Evolutionary conservation across 2,888 invertebrate genomes (phyloP), one percentile per base, ranked within the genome.

Genomic region (Drosophila formosana): DNA sequence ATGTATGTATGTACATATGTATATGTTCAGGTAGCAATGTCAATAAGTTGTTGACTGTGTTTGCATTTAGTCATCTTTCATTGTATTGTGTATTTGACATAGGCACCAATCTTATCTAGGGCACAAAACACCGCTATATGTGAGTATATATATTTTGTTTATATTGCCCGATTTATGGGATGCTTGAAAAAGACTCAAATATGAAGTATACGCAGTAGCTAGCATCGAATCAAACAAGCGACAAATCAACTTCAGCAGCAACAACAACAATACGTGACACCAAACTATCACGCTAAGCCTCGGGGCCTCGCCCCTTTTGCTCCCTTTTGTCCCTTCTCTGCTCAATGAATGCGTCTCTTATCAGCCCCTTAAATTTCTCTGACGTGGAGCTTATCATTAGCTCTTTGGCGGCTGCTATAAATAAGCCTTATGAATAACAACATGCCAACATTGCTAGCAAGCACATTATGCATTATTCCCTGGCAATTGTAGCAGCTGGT

Each of bases 301-400:
- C 18, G 18, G 3, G 11, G 43, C 45, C 13, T 11, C 43, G 11
- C 7, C 3, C 28, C 43, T n/a, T 18, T 18, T 18, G 18, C 9
- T 41, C n/a, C 26, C 26, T 6, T 3, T 51, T 11, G 34, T 13
- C 30, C 23, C 37, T 30, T 18, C 18, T 51, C 34, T 69, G 18
- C 9, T 34, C 11, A 4, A 4, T 37, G 37, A 52, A 52, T 50
- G 43, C 3, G 47, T 52, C 30, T 57, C 45, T 77, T 77, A 77
- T 77, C 72, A 75, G 65, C 25, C 37, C 56, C 56, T 52, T 51
- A 55, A 67, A 58, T 65, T 71, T 37, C 46, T 65, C 57, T 28
- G 53, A 70, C 57, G 47, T 64, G 49, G 4, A 46, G 71, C 65
- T 79, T 77, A 77, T 77, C 77, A 75, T 71, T 63, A 53, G 64